A percentile compares a stretch with the other conserved stretches of the same genome.
Conservation (phyloP, 2,888 invertebrate genomes). For the Eilema depressum region DNA sequence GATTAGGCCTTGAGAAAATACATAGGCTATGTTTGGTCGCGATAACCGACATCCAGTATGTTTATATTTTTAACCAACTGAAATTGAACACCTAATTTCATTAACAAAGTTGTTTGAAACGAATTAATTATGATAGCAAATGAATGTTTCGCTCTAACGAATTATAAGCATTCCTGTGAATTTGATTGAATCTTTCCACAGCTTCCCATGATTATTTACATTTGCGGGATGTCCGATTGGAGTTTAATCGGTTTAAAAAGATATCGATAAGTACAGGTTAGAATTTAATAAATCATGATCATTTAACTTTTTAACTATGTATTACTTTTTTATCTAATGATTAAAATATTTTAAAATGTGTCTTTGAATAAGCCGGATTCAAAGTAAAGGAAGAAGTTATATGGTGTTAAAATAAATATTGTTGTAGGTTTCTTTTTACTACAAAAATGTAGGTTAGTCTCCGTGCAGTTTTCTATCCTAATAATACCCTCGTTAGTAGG, state of each 20-base stretch:
- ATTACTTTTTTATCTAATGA: too few species aligned
- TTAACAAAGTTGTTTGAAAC: constrained; percentile 51
- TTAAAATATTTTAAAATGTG: too few species aligned
- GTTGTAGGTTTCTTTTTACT: not conserved
- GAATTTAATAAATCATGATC: constrained; percentile 13
- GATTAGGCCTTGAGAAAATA: too few species aligned
- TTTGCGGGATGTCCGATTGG: constrained; percentile 56
- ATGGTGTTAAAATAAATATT: not conserved
- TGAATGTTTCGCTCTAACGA: constrained; percentile 73
- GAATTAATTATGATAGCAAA: constrained; percentile 56
- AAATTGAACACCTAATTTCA: constrained; percentile 51
- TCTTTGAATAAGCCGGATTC: too few species aligned
- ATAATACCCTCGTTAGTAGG: not conserved
- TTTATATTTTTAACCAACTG: constrained; percentile 3
- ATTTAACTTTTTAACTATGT: not conserved
- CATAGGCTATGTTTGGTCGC: too few species aligned
- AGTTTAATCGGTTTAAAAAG: constrained; percentile 41
- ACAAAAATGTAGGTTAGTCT: constrained; percentile 1
- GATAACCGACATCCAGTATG: too few species aligned
- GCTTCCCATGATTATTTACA: constrained; percentile 74
- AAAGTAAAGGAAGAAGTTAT: not conserved
- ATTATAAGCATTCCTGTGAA: constrained; percentile 75
- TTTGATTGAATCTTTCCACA: constrained; percentile 85
- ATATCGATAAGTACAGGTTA: constrained; percentile 40
- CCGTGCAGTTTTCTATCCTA: not conserved